A percentile compares a stretch with the other conserved stretches of the same genome.
Evolutionary conservation across 2,888 invertebrate species (phyloP).

Genomic region (Synanthedon andrenaeformis): DNA sequence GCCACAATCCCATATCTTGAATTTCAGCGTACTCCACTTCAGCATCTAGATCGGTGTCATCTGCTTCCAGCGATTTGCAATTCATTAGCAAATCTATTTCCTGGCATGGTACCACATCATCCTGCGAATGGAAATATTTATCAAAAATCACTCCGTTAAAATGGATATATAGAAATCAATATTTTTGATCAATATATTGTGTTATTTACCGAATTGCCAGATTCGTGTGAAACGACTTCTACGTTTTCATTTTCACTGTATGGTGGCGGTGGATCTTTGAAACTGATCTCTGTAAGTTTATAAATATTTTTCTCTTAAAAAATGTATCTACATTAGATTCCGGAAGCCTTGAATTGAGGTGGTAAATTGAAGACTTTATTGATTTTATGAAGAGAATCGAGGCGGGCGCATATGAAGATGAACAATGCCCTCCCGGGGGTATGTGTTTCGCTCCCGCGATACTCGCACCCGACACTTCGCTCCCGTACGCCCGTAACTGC

Average conservation of each 20-base stretch:
- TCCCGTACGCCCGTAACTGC: slow-evolving; percentile 10
- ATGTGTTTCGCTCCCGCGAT: slow-evolving; percentile 21
- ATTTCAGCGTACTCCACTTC: slow-evolving; percentile 56
- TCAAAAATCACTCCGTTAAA: not conserved
- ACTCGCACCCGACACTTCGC: slow-evolving; percentile 8
- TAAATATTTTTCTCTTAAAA: too few relatives aligned
- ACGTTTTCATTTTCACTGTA: slow-evolving; percentile 43
- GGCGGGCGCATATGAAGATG: slow-evolving; percentile 20
- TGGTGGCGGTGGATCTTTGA: slow-evolving; percentile 55
- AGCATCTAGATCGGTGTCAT: slow-evolving; percentile 25
- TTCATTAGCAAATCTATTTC: slow-evolving; percentile 51
- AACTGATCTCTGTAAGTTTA: slow-evolving; percentile 37
- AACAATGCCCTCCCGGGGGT: slow-evolving; percentile 33
- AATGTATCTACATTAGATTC: too few relatives aligned
- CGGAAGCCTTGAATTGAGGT: too few relatives aligned
- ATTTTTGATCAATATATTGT: too few relatives aligned
- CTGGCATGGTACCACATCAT: slow-evolving; percentile 34
- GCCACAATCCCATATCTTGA: slow-evolving; percentile 62
- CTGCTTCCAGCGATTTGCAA: slow-evolving; percentile 33
- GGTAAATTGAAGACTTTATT: too few relatives aligned
- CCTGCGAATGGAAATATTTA: slow-evolving; percentile 20
- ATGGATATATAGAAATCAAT: too few relatives aligned
- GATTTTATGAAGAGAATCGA: slow-evolving; percentile 29
- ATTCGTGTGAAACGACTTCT: slow-evolving; percentile 15
- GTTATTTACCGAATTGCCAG: slow-evolving; percentile 9